Evolutionary conservation across 2,888 invertebrate species (phyloP).

Genomic region (Eustalomyia histrio): DNA sequence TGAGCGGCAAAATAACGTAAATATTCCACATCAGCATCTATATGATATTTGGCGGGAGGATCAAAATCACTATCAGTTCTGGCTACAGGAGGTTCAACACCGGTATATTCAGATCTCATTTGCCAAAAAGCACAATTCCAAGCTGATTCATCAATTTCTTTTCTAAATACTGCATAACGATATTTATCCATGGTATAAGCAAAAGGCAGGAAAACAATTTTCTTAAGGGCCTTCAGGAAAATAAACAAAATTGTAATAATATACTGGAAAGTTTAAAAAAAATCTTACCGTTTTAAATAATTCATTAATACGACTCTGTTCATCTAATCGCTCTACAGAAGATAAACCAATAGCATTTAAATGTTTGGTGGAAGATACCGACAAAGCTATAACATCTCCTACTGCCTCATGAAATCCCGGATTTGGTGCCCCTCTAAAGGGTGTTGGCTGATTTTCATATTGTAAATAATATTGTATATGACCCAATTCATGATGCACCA

Average conservation of each 20-base stretch:
- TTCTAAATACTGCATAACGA: constrained; percentile 85
- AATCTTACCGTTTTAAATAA: constrained; percentile 80
- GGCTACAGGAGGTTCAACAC: constrained; percentile 83
- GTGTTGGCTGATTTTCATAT: constrained; percentile 82
- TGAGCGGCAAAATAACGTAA: constrained; percentile 87
- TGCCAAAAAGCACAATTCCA: constrained; percentile 86
- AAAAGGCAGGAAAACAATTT: constrained; percentile 86
- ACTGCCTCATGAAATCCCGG: constrained; percentile 86
- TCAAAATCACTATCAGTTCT: constrained; percentile 86
- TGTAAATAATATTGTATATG: constrained; percentile 86
- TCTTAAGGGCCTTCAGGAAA: constrained; percentile 80
- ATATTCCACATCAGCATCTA: constrained; percentile 85
- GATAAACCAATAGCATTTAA: constrained; percentile 84
- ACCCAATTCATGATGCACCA: constrained; percentile 85
- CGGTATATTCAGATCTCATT: constrained; percentile 83
- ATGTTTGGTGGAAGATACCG: constrained; percentile 86
- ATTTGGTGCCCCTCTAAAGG: constrained; percentile 82
- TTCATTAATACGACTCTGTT: constrained; percentile 84
- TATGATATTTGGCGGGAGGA: constrained; percentile 88
- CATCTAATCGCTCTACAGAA: constrained; percentile 82
- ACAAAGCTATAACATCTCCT: constrained; percentile 86
- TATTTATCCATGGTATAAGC: constrained; percentile 85
- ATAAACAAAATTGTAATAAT: background rate
- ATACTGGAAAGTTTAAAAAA: background rate
- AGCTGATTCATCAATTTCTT: constrained; percentile 81